Base-by-base conservation (phyloP, 2,888 invertebrate genomes). In the Chloroclystis v-ata region DNA sequence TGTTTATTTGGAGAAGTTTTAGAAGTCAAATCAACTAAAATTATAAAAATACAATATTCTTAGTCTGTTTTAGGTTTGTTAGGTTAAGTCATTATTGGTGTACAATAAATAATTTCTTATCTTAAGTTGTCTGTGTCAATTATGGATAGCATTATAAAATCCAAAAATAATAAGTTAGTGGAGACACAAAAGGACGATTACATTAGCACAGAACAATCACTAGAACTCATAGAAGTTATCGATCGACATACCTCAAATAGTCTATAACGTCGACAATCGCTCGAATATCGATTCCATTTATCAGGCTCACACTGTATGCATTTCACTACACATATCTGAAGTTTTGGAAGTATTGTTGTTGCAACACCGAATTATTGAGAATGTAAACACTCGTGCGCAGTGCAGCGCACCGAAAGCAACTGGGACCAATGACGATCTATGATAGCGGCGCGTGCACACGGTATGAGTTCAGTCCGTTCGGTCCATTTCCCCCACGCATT, bases 401-500 rank as follows among this genome's bases (percentile, higher is more conserved):
- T 77, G 77, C 85, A 78, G 70, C 84, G 85, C 82, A 79, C 81
- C 84, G 84, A 82, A 83, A 78, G 78, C 77, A 80, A 87, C 86
- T 87, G 86, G 84, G 79, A 77, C 82, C 78, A 73, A 68, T 75
- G 79, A 78, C 82, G 83, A 80, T 82, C 81, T 83, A 82, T 82
- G 75, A 82, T 78, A 79, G 79, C 81, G 78, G 78, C 78, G 82
- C 82, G 79, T 82, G 80, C 82, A 73, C 83, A 80, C 76, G 72
- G 75, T 75, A 78, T 72, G 82, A 78, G 77, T 77, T 74, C 84
- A 78, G 79, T 76, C 82, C 78, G 77, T 77, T 73, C 84, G 79
- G 81, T 78, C 82, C 85, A 86, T 83, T 87, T 85, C 86, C 86
- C 86, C 86, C 86, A 85, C 86, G 84, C 85, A 73, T 69, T 76